phyloP scores from a whole-genome alignment of 1,140 invertebrate species.

The Trichoplusia ni region DNA sequence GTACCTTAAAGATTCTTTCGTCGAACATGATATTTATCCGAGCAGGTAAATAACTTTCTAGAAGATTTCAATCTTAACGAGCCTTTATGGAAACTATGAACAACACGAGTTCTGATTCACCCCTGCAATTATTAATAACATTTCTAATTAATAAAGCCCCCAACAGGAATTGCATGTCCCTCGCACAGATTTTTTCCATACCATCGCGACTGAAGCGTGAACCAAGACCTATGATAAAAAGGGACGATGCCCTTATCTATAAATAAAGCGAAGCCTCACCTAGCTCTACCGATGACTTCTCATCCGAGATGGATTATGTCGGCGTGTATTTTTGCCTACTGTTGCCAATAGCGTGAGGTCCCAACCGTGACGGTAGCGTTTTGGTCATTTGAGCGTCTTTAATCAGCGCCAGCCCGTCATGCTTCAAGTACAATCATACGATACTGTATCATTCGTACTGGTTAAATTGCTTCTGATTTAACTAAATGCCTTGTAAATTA shows the following conservation, averaged over 20 bases:
- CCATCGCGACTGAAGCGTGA: slow-evolving; percentile 15
- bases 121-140: not conserved
- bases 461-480: slow-evolving; percentile 5
- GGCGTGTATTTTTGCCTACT: slow-evolving; percentile 16
- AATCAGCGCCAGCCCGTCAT: slow-evolving; percentile 10
- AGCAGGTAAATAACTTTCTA: too few species aligned
- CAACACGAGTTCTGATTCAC: too few species aligned
- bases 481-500: not conserved
- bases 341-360: slow-evolving; percentile 18
- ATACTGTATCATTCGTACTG: slow-evolving; percentile 12
- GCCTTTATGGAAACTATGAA: too few species aligned
- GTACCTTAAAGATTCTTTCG: too few species aligned
- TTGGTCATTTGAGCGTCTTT: slow-evolving; percentile 22
- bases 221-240: slow-evolving; percentile 23
- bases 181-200: slow-evolving; percentile 25
- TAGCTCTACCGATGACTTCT: slow-evolving; percentile 20
- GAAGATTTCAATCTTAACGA: too few species aligned
- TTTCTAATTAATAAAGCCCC: not conserved
- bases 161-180: not conserved
- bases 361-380: slow-evolving; percentile 7
- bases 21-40: too few species aligned
- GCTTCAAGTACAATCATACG: slow-evolving; percentile 4
- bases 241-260: slow-evolving; percentile 21
- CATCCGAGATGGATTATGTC: slow-evolving; percentile 14
- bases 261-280: too few species aligned